Conservation (phyloP, 2,113 vertebrate genomes). For the Cochlearius cochlearius region DNA sequence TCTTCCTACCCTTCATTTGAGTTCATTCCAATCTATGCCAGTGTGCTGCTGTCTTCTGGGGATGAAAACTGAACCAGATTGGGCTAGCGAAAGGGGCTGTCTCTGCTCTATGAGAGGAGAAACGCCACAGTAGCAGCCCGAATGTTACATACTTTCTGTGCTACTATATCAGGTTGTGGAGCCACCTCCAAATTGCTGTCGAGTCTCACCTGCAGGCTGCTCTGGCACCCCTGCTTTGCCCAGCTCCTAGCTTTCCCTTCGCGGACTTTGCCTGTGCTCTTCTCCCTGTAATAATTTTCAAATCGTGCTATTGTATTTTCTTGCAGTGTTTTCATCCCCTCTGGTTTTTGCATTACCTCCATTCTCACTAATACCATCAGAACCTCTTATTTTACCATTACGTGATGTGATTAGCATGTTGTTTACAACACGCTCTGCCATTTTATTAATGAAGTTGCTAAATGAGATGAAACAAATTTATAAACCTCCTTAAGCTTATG, state of each 20-base stretch:
- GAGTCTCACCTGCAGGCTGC: background rate
- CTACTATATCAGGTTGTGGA: background rate
- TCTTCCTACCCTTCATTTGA: background rate
- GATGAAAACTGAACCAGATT: background rate
- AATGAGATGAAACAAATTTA: constrained; percentile 26
- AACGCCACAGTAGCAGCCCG: background rate
- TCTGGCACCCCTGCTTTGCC: background rate
- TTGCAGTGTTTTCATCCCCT: background rate
- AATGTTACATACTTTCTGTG: background rate
- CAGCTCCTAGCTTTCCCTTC: background rate
- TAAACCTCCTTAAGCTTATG: background rate
- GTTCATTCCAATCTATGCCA: background rate
- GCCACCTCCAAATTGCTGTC: background rate
- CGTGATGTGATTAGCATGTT: background rate
- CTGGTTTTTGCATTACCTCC: background rate
- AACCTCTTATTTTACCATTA: background rate
- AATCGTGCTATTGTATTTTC: background rate
- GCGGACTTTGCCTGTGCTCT: rapidly evolving
- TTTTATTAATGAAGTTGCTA: constrained; percentile 33
- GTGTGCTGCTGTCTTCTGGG: background rate
- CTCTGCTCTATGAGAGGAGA: background rate
- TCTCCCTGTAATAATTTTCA: background rate
- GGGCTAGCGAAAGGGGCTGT: background rate
- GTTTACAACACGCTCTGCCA: background rate
- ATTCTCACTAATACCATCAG: background rate